Conservation (phyloP, 2,888 invertebrate species). For the Diplolepis rosae region DNA sequence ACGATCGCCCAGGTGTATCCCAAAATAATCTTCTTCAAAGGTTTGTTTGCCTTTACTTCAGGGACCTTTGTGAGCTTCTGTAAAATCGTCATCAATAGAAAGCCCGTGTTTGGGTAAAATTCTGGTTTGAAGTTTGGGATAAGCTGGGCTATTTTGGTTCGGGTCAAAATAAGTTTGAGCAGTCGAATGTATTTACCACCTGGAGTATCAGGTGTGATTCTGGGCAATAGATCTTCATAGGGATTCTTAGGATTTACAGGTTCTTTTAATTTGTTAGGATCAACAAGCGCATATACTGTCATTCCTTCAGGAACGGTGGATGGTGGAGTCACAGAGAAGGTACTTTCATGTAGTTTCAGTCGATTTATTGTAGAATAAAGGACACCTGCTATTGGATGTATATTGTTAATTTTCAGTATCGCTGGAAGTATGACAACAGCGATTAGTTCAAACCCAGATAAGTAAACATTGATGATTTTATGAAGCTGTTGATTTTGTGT, state of each 20-base stretch:
- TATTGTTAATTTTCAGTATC: constrained; percentile 19
- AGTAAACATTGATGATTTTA: not conserved
- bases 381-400: not conserved
- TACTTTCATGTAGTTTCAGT: not conserved
- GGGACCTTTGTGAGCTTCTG: constrained; percentile 32
- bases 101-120: constrained; percentile 45
- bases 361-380: constrained; percentile 19
- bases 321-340: not conserved
- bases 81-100: constrained; percentile 44
- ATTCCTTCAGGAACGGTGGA: not conserved
- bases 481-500: constrained; percentile 27
- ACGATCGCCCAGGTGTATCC: constrained; percentile 40
- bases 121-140: constrained; percentile 41
- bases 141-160: constrained; percentile 25
- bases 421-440: constrained; percentile 43
- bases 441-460: constrained; percentile 39
- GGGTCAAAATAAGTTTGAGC: constrained; percentile 35
- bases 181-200: constrained; percentile 33
- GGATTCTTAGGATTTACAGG: constrained; percentile 47
- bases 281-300: constrained; percentile 38
- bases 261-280: constrained; percentile 47
- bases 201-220: not conserved
- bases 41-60: constrained; percentile 14
- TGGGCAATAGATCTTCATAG: constrained; percentile 45
- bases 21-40: constrained; percentile 33